Conservation (phyloP, 2,797 vertebrate species). For the Rhynchonycteris naso region DNA sequence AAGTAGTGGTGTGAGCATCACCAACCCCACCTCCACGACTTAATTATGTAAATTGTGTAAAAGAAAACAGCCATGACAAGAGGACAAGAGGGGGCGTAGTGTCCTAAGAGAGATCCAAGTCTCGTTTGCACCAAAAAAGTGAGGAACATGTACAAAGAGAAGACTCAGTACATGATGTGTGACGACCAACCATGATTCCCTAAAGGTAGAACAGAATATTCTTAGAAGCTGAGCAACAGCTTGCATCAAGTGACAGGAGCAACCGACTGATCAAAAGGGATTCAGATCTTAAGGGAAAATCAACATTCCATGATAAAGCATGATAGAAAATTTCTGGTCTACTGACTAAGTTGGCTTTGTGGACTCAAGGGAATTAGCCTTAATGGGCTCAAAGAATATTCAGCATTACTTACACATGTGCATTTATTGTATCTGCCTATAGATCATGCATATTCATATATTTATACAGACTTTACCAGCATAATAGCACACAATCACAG, state of each 20-base stretch:
- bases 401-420: background rate
- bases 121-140: background rate
- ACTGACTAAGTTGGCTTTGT: background rate
- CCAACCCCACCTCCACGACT: background rate
- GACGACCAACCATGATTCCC: background rate
- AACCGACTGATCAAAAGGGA: background rate
- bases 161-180: background rate
- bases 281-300: background rate
- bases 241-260: background rate
- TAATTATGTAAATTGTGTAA: background rate
- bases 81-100: accelerated
- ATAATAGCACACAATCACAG: background rate
- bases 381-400: background rate
- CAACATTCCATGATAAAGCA: background rate
- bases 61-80: background rate
- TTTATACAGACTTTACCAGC: background rate
- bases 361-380: background rate
- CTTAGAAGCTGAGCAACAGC: background rate
- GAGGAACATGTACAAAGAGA: background rate
- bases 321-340: background rate
- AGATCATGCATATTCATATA: background rate
- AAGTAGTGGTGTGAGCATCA: background rate
- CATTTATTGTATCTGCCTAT: background rate
- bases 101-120: background rate
- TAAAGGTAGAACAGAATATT: background rate